Conservation (phyloP, 2,113 vertebrate species). For the Ginglymostoma cirratum region DNA sequence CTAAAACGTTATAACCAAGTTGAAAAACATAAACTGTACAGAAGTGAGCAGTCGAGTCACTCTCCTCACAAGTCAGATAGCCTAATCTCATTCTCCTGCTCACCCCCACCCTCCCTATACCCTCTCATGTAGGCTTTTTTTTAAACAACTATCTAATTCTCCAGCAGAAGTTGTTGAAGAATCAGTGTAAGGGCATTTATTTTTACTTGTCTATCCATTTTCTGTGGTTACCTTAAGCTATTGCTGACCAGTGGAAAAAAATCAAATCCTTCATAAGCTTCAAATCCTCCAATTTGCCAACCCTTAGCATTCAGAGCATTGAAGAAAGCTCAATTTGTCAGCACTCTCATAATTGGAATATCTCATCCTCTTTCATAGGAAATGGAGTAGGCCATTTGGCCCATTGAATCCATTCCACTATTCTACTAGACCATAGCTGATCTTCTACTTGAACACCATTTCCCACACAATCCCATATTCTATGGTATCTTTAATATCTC, state of each 20-base stretch:
- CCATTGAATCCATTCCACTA: too few relatives aligned
- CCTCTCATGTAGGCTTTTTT: background rate
- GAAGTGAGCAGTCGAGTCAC: background rate
- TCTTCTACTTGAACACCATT: too few relatives aligned
- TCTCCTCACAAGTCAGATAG: background rate
- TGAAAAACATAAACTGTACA: background rate
- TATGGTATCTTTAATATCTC: too few relatives aligned
- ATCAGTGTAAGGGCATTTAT: background rate
- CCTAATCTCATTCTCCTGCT: background rate
- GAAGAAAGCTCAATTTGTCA: background rate
- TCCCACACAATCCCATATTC: too few relatives aligned
- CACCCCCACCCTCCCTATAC: background rate
- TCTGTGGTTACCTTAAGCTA: background rate
- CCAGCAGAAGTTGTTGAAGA: background rate
- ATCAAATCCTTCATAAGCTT: background rate
- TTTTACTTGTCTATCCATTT: background rate
- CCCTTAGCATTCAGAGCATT: background rate
- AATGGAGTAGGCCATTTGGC: too few relatives aligned
- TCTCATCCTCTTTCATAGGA: too few relatives aligned
- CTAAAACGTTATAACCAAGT: background rate
- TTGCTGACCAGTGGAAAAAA: background rate
- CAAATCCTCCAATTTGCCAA: background rate
- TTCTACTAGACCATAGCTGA: too few relatives aligned
- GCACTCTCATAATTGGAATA: background rate
- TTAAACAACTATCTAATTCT: background rate